These are phyloP conservation scores for Arctocebus calabarensis DNA, from an alignment of 2,797 vertebrate species.

Conservation along the genomic window DNA sequence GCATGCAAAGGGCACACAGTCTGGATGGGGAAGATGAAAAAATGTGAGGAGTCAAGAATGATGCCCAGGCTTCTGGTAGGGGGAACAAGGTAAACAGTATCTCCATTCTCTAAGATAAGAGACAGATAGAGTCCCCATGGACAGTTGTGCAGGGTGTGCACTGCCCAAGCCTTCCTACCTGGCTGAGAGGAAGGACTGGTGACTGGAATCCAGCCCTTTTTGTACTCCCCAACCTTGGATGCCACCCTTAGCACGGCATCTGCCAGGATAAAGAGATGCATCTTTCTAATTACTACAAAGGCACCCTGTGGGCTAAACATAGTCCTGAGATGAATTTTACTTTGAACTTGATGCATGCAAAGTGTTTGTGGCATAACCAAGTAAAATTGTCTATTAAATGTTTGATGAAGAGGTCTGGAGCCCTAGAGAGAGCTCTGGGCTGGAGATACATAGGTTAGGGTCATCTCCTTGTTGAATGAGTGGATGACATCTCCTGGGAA, in stretches of 20 bases:
- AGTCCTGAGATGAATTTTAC: neutral
- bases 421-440: neutral
- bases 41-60: neutral
- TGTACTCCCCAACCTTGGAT: neutral
- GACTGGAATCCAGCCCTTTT: neutral
- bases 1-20: no score
- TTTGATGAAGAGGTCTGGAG: neutral
- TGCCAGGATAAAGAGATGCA: neutral
- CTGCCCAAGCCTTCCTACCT: neutral
- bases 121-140: neutral
- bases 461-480: neutral
- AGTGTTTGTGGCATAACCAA: neutral
- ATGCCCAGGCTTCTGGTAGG: neutral
- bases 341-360: constrained; percentile 8
- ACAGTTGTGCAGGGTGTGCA: neutral
- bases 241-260: neutral
- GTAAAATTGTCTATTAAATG: neutral
- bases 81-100: neutral
- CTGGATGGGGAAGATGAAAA: neutral
- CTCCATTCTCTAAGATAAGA: neutral
- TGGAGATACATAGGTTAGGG: neutral
- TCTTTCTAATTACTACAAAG: neutral
- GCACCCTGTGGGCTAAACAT: neutral
- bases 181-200: neutral
- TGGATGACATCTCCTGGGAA: neutral